Conservation (phyloP, 2,797 vertebrate species). For the Gymnothorax javanicus region DNA sequence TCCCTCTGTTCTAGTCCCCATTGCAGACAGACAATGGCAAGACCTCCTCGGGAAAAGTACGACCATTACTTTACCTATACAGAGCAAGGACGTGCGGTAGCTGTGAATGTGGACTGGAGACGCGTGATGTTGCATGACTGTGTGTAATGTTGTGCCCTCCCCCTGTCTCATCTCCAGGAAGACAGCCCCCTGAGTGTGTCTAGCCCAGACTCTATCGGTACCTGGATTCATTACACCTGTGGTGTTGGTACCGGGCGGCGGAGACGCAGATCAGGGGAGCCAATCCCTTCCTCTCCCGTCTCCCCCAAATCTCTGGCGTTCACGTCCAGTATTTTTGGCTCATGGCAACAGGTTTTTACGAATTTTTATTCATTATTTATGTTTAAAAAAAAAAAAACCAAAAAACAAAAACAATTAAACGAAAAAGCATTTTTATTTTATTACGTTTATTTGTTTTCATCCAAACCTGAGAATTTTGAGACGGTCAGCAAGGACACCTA, state of each 20-base stretch:
- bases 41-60: conserved; percentile 58
- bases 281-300: conserved; percentile 95
- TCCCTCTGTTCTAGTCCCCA: conserved; percentile 49
- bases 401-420: no score
- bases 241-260: conserved; percentile 93
- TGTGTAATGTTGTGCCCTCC: conserved; percentile 66
- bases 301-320: conserved; percentile 97
- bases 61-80: conserved; percentile 35
- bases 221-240: conserved; percentile 94
- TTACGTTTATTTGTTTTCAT: conserved; percentile 53
- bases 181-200: conserved; percentile 95
- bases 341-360: conserved; percentile 97
- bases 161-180: conserved; percentile 92
- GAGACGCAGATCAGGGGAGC: conserved; percentile 96
- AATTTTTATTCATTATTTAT: conserved; percentile 90
- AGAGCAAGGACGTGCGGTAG: conserved; percentile 34
- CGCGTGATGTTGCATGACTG: conserved; percentile 89
- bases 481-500: conserved; percentile 87
- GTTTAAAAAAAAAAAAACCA: not conserved
- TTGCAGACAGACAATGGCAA: conserved; percentile 59
- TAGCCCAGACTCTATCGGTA: conserved; percentile 93
- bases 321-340: conserved; percentile 97
- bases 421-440: conserved; percentile 57
- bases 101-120: conserved; percentile 64
- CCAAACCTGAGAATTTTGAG: conserved; percentile 68